A percentile compares a stretch with the other conserved stretches of the same genome.
Evolutionary conservation across 2,888 invertebrate species (phyloP).

Genomic region (Chymomyza fuscimana): DNA sequence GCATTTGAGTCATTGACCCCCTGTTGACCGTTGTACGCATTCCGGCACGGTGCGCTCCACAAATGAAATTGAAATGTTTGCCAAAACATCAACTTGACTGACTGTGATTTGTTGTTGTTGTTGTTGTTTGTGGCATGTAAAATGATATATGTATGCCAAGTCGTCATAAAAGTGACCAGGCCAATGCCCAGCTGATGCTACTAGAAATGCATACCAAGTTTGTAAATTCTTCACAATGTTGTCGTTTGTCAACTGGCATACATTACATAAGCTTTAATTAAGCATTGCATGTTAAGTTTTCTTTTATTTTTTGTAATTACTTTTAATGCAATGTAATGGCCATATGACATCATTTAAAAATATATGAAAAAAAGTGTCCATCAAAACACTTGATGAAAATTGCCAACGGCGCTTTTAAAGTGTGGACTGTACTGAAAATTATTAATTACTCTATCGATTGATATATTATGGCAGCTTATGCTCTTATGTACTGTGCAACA

Average conservation of each 20-base stretch:
- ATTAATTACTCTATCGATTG: neutral
- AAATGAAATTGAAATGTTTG: constrained; percentile 3
- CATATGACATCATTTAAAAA: neutral
- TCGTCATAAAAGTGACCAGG: neutral
- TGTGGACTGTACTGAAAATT: neutral
- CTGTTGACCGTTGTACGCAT: neutral
- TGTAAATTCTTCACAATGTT: neutral
- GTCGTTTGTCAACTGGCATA: neutral
- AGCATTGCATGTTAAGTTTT: neutral
- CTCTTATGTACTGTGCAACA: neutral
- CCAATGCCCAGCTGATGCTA: neutral
- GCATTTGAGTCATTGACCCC: constrained; percentile 1
- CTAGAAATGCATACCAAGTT: neutral
- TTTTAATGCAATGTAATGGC: neutral
- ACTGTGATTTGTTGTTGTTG: neutral
- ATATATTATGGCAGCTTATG: neutral
- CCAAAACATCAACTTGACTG: constrained; percentile 9
- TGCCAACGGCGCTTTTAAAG: neutral
- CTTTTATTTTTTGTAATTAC: neutral
- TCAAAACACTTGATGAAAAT: neutral
- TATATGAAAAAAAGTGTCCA: neutral
- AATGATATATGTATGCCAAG: neutral
- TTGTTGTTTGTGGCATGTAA: neutral
- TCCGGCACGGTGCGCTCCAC: neutral
- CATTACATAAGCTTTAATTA: neutral